Base-by-base conservation (phyloP, 2,113 vertebrate genomes). In the Pseudopipra pipra region DNA sequence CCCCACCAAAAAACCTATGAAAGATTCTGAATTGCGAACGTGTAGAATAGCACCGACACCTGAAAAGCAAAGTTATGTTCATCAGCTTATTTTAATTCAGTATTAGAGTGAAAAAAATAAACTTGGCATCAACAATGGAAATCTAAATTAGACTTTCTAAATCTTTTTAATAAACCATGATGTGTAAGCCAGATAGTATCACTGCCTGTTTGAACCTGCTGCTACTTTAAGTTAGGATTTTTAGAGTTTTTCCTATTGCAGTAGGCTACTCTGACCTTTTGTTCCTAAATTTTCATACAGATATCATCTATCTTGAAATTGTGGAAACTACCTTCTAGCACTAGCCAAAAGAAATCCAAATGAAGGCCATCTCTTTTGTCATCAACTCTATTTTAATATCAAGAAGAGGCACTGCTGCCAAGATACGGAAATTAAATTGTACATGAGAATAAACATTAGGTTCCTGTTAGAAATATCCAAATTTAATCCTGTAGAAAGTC, bases 91-190 rank as follows among this genome's bases (percentile, higher is more conserved):
- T 92, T 92, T 91, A 70, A 54, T 79, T 91, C 52, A 47, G 62
- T 1, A 0, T 62, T 76, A 41, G 30, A 86, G 46, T 70, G 44
- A 54, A 65, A 61, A 84, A 30, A 11, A 0, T 12, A 22, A 91
- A 54, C 78, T 71, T 96, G 89, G 87, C 89, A 70, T 95, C 90
- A 90, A 71, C 74, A 95, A 28, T 77, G 91, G 93, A 96, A 97
- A 93, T 87, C 63, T 81, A 78, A 95, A 97, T 97, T 91, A 93
- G 93, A 96, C 89, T 95, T 96, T 95, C 84, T 91, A 94, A 94
- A 82, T 74, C 87, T 76, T 90, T 89, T 96, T 66, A 97, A 96
- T 96, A 96, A 97, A 95, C 46, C 93, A 91, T 95, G 93, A 85
- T 87, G 78, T 68, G 81, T 66, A 85, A 94, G 86, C n/a, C 51